Evolutionary conservation across 1,140 invertebrate species (phyloP).

Genomic region (Pseudachorutes palmiensis): DNA sequence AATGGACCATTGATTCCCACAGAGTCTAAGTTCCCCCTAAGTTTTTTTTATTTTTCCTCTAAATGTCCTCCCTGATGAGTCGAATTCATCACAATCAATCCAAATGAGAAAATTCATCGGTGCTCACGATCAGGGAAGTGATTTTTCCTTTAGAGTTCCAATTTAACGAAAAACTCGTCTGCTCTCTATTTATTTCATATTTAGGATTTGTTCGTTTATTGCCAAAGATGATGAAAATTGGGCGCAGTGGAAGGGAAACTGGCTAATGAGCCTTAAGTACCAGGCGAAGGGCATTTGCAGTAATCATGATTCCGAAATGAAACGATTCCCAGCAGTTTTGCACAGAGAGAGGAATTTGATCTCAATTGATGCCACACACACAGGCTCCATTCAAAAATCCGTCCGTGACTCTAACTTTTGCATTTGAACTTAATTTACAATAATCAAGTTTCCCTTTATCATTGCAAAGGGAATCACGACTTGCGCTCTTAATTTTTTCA

Average conservation of each 20-base stretch:
- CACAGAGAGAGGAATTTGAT: too few relatives aligned
- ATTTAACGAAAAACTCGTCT: neutral
- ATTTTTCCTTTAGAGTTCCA: neutral
- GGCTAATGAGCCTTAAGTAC: neutral
- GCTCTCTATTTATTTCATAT: neutral
- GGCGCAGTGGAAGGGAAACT: neutral
- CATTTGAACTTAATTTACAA: neutral
- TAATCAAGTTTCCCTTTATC: neutral
- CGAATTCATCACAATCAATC: too few relatives aligned
- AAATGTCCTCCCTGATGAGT: too few relatives aligned
- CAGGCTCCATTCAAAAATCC: too few relatives aligned
- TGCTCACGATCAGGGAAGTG: neutral
- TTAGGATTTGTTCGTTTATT: too few relatives aligned
- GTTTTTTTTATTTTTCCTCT: too few relatives aligned
- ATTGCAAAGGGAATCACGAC: too few relatives aligned
- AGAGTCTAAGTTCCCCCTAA: too few relatives aligned
- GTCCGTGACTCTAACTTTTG: neutral
- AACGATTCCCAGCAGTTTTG: too few relatives aligned
- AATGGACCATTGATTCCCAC: neutral
- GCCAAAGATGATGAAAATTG: too few relatives aligned
- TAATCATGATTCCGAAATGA: neutral
- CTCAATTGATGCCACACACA: neutral
- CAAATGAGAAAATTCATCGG: neutral
- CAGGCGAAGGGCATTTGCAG: neutral
- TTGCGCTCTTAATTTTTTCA: too few relatives aligned